Conservation (phyloP, 2,113 vertebrate species). For the Tricholaema leucomelas region DNA sequence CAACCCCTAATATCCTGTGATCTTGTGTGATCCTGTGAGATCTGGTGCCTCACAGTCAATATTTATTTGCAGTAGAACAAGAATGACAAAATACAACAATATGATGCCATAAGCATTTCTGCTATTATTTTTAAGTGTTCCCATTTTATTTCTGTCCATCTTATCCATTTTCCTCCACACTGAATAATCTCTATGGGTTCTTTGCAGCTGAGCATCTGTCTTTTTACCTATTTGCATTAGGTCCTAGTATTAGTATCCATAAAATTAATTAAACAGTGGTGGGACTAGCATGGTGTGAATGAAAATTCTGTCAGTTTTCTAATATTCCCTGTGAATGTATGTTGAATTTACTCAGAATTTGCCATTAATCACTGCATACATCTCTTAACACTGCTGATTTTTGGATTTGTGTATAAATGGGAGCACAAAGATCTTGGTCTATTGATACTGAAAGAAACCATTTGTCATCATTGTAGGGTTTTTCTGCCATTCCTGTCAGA, state of each 20-base stretch:
- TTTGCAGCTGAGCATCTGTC: background rate
- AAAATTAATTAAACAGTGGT: background rate
- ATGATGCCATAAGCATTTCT: background rate
- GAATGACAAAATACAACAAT: background rate
- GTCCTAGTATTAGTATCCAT: background rate
- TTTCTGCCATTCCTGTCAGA: background rate
- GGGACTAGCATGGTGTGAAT: background rate
- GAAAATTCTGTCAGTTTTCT: background rate
- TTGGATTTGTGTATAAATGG: background rate
- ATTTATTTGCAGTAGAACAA: background rate
- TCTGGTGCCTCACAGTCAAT: background rate
- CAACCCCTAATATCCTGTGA: too few relatives aligned
- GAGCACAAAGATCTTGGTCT: background rate
- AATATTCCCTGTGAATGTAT: background rate
- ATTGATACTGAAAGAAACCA: background rate
- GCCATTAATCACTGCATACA: background rate
- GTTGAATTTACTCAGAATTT: background rate
- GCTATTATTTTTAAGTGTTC: background rate
- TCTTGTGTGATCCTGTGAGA: too few relatives aligned
- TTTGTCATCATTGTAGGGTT: background rate
- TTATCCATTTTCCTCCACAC: background rate
- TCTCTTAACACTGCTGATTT: background rate
- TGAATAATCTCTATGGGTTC: background rate
- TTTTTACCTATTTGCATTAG: background rate
- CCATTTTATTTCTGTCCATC: background rate